Evolutionary conservation across 2,888 invertebrate species (phyloP), one percentile per base, ranked within the genome.

Genomic region (Chalcis sispes): DNA sequence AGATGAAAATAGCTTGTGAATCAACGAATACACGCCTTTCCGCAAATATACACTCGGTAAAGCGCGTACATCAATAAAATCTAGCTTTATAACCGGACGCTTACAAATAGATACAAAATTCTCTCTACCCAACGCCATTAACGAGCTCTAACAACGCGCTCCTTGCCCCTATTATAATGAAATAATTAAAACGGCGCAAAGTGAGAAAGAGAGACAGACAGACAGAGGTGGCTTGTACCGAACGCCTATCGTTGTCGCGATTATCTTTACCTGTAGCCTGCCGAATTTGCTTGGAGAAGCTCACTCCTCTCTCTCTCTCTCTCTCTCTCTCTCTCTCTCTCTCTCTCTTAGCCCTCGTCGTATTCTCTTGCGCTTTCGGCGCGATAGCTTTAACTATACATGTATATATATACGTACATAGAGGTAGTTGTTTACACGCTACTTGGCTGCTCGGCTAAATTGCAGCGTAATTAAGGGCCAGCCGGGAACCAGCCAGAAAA

Each of bases 351-450:
- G n/a, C n/a, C n/a, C n/a, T n/a, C n/a, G n/a, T n/a, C n/a, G n/a
- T n/a, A n/a, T n/a, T n/a, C n/a, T n/a, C n/a, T n/a, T n/a, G n/a
- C n/a, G n/a, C n/a, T n/a, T n/a, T n/a, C n/a, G n/a, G n/a, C n/a
- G n/a, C n/a, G n/a, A n/a, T n/a, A n/a, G n/a, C n/a, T n/a, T n/a
- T n/a, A n/a, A n/a, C 50, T 52, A 25, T 25, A 18, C 8, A 20
- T 20, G n/a, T n/a, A 48, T 1, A 50, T 20, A 8, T 18, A 1
- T 20, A 20, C 23, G 50, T 52, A 25, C 52, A 25, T 8, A 7
- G n/a, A n/a, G n/a, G n/a, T n/a, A n/a, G 29, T 25, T 71, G 71
- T 71, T 71, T 71, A 62, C 62, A 61, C 62, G 29, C 62, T 54
- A 62, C 62, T 71, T 62, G 71, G 54, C 48, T 56, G 32, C 29